phyloP scores from a whole-genome alignment of 35 echinoderm and acorn worm genomes.

The Eucidaris tribuloides region DNA sequence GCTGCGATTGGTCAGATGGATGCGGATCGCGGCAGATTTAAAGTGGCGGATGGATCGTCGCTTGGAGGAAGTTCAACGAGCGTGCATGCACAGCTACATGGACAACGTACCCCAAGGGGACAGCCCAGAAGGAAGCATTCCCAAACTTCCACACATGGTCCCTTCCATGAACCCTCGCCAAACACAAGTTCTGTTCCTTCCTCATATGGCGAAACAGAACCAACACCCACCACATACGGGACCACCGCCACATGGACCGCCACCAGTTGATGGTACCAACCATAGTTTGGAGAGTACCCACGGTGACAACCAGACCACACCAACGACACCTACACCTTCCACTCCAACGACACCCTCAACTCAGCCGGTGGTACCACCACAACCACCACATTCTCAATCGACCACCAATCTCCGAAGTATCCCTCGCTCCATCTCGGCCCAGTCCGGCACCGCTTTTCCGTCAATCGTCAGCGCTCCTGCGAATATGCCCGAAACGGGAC shows the following conservation, averaged over 20 bases:
- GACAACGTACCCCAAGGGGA: not conserved
- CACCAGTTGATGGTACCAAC: not conserved
- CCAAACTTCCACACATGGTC: not conserved
- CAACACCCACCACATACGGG: not conserved
- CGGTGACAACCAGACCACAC: not conserved
- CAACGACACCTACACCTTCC: not conserved
- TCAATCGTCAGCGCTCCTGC: too few relatives aligned
- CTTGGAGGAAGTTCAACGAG: slow-evolving; percentile 78
- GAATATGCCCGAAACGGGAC: too few relatives aligned
- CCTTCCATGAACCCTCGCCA: slow-evolving; percentile 2
- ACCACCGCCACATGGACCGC: not conserved
- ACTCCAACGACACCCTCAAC: too few relatives aligned
- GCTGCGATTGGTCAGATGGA: too few relatives aligned
- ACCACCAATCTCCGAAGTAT: too few relatives aligned
- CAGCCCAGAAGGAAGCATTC: not conserved
- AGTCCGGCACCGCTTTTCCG: too few relatives aligned
- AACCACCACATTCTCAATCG: too few relatives aligned
- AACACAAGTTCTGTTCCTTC: slow-evolving; percentile 5
- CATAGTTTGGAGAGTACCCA: not conserved
- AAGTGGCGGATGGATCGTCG: slow-evolving; percentile 74
- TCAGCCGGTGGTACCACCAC: too few relatives aligned
- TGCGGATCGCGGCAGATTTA: too few relatives aligned
- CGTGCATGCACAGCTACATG: slow-evolving; percentile 41
- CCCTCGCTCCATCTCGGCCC: too few relatives aligned
- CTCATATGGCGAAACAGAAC: slow-evolving; percentile 11